These are phyloP conservation scores for Sinohyriopsis cumingii DNA, from an alignment of 2,888 invertebrate species.

Conservation along the genomic window DNA sequence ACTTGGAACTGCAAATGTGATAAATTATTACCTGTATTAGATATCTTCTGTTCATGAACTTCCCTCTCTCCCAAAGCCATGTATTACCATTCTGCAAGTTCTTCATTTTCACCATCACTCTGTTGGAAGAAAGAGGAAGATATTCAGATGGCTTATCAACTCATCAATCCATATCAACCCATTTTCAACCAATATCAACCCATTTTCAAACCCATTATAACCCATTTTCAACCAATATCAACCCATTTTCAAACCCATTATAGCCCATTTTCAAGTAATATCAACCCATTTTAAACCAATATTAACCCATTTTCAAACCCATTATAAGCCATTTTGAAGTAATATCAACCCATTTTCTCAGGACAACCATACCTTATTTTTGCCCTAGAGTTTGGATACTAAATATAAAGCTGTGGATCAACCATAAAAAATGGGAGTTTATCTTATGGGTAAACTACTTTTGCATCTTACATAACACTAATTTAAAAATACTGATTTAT, in stretches of 20 bases:
- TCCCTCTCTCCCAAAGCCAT: constrained; percentile 72
- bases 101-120: constrained; percentile 72
- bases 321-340: no score
- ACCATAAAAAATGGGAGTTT: no score
- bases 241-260: no score
- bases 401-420: no score
- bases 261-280: background rate
- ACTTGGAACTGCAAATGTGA: background rate
- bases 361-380: no score
- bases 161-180: background rate
- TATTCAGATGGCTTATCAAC: background rate
- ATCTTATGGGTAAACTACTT: no score
- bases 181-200: no score
- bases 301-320: no score
- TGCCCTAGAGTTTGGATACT: no score
- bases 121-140: constrained; percentile 35
- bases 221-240: background rate
- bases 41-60: constrained; percentile 72
- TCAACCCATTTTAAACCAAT: background rate
- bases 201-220: no score
- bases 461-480: no score
- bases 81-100: constrained; percentile 70
- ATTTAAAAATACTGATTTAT: no score
- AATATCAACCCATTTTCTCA: background rate
- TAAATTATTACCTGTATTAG: constrained; percentile 67